Evolutionary conservation across 2,797 vertebrate species (phyloP), one percentile per base, ranked within the genome.

Genomic region (Muscicapa striata): DNA sequence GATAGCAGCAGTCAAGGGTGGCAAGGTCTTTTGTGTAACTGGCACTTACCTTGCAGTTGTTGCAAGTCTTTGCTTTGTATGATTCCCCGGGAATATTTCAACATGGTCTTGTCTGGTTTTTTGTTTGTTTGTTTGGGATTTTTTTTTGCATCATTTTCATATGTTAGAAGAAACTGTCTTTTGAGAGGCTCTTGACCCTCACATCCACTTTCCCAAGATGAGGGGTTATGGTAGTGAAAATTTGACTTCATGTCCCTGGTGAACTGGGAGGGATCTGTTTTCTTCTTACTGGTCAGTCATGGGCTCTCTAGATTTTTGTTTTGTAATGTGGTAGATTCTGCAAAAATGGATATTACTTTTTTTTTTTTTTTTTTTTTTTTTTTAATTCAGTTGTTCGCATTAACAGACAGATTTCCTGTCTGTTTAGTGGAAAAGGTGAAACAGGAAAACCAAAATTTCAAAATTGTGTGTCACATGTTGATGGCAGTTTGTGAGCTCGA

Each of bases 371-470:
- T 67, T 36, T 8, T n/a, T n/a, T n/a, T n/a, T n/a, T 64, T 57
- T 67, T 36, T 8, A 4, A 30, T 72, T 77, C 4, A 5, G 40
- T 84, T 68, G 29, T 46, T 93, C 61, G 54, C 36, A 26, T 72
- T 76, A 86, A 79, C 67, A 67, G 63, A 36, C 20, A 36, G 80
- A 48, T 84, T 87, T 87, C 61, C 57, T 17, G 1, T 46, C 74
- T 64, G 38, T 40, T 84, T 43, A 29, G 18, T 84, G 68, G 72
- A 54, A 80, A 41, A 89, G 30, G 24, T 83, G n/a, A 83, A 95
- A 84, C 67, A 92, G 81, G 90, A 95, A 95, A 90, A 61, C 68
- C 36, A 58, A 38, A 51, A 93, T 92, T 92, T 70, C 70, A 70
- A 66, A 85, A 80, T 80, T 80, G 9, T 36, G 4, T 24, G 7